A percentile compares a stretch with the other conserved stretches of the same genome.
phyloP scores from a whole-genome alignment of 1,140 invertebrate species.

The Caenorhabditis tropicalis region DNA sequence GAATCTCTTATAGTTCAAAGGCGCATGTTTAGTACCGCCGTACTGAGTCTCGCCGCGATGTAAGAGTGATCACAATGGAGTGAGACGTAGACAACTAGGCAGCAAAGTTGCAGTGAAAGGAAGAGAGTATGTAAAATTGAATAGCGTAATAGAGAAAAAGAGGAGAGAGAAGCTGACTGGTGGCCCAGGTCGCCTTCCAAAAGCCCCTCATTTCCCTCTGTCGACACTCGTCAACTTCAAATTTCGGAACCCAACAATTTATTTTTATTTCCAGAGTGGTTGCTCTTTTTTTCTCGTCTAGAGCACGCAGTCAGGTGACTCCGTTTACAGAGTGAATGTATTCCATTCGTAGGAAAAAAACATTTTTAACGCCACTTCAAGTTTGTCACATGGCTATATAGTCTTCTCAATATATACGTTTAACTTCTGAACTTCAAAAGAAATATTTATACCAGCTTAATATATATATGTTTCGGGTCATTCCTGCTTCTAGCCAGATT shows the following conservation, averaged over 20 bases:
- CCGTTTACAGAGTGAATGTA: not conserved
- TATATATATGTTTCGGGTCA: too few species aligned
- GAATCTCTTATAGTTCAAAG: not conserved
- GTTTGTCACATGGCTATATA: too few species aligned
- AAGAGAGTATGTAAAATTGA: not conserved
- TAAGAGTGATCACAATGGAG: too few species aligned
- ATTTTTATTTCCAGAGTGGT: not conserved
- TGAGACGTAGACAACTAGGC: not conserved
- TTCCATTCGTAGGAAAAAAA: not conserved
- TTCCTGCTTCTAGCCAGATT: too few species aligned
- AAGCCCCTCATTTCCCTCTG: conserved; percentile 28
- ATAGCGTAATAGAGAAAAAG: not conserved
- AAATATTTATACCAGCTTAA: too few species aligned
- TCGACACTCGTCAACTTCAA: conserved; percentile 3
- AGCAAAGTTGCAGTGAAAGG: not conserved
- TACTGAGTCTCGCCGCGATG: not conserved
- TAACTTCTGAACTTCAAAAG: too few species aligned
- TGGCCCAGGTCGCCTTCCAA: conserved; percentile 36
- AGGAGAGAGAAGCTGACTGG: conserved; percentile 25
- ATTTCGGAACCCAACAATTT: not conserved
- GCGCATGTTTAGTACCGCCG: not conserved
- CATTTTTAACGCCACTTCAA: not conserved
- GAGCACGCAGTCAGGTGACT: not conserved
- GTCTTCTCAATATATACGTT: too few species aligned
- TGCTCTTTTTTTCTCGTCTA: not conserved